A percentile compares a stretch with the other conserved stretches of the same genome.
Conservation (phyloP, 2,888 invertebrate genomes). For the Tenthredo amoena region DNA sequence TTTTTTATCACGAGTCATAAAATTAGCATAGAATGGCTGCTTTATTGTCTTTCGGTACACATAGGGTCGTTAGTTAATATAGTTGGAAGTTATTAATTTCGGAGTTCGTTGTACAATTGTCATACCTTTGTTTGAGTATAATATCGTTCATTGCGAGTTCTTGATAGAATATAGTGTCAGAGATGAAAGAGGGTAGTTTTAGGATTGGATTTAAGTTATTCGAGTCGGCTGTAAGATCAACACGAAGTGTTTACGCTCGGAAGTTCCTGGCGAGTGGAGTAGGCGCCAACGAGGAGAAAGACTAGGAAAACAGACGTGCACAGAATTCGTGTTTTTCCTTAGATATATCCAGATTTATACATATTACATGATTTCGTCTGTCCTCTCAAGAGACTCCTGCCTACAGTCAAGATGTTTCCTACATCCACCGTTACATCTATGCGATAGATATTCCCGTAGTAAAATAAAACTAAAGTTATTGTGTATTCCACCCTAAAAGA, state of each 20-base stretch:
- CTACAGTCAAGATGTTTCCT: not conserved
- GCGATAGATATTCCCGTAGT: not conserved
- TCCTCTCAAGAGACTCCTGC: not conserved
- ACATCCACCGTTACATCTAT: not conserved
- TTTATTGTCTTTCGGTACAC: not conserved
- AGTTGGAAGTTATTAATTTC: not conserved
- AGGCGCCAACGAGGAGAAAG: constrained; percentile 18
- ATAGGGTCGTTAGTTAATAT: not conserved
- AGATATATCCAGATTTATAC: not conserved
- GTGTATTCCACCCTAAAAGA: not conserved
- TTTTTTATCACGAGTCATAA: not conserved
- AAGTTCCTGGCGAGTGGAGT: not conserved
- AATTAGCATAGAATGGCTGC: not conserved
- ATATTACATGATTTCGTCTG: constrained; percentile 1
- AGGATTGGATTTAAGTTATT: not conserved
- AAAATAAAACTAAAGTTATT: not conserved
- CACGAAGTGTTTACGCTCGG: constrained; percentile 27
- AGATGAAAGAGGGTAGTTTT: not conserved
- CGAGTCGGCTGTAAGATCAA: constrained; percentile 27
- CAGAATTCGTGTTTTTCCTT: not conserved
- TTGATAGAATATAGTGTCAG: not conserved
- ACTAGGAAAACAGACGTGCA: not conserved
- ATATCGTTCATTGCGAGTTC: not conserved
- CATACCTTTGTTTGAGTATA: not conserved
- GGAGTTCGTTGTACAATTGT: not conserved